phyloP scores from a whole-genome alignment of 2,888 invertebrate genomes.

The Prosapia bicincta region DNA sequence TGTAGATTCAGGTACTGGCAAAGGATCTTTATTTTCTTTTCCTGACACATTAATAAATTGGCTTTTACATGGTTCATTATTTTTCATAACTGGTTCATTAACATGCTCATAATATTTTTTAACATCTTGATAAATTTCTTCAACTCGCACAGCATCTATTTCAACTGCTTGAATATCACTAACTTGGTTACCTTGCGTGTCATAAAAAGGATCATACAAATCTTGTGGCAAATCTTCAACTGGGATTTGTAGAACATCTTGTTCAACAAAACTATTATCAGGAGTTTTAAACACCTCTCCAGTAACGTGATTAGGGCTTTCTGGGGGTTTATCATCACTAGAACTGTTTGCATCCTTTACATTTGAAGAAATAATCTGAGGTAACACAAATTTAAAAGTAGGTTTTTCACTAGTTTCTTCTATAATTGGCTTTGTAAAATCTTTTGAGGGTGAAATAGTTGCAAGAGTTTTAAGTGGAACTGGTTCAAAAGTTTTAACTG shows the following conservation, averaged over 20 bases:
- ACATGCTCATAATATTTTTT: slow-evolving; percentile 24
- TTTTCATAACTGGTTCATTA: background rate
- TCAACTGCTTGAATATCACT: background rate
- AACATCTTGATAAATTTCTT: slow-evolving; percentile 36
- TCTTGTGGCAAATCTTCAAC: background rate
- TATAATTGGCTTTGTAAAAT: background rate
- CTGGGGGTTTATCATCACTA: background rate
- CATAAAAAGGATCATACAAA: background rate
- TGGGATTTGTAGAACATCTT: background rate
- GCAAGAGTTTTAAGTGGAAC: background rate
- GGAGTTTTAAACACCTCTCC: background rate
- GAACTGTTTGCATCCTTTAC: background rate
- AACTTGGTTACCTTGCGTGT: background rate
- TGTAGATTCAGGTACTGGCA: background rate
- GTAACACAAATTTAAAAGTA: background rate
- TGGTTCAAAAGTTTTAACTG: background rate
- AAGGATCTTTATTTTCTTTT: background rate
- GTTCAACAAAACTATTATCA: background rate
- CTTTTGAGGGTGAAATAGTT: background rate
- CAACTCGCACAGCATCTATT: slow-evolving; percentile 35
- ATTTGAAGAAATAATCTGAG: background rate
- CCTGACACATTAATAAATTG: background rate
- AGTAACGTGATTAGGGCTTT: background rate
- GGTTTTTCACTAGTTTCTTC: background rate
- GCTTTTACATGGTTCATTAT: background rate